Evolutionary conservation across 2,888 invertebrate genomes (phyloP).

Genomic region (Rutpela maculata): DNA sequence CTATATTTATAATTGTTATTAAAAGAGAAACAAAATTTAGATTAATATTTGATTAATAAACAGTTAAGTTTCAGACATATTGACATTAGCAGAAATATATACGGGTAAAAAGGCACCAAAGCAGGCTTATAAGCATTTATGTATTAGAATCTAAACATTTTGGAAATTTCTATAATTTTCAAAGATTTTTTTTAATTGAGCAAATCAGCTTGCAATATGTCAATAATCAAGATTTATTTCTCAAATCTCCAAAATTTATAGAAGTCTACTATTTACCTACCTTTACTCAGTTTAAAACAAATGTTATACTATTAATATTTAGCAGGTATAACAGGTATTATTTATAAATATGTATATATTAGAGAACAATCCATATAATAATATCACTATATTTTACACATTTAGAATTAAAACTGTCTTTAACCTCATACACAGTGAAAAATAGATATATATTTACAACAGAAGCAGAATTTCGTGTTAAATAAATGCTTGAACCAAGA

Average conservation of each 20-base stretch:
- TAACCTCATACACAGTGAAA: constrained; percentile 16
- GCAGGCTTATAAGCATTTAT: constrained; percentile 43
- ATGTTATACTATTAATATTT: constrained; percentile 15
- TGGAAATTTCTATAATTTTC: constrained; percentile 1
- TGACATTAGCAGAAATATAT: constrained; percentile 11
- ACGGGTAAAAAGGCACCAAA: constrained; percentile 44
- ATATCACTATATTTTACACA: constrained; percentile 43
- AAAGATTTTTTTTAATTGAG: constrained; percentile 23
- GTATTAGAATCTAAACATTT: constrained; percentile 13
- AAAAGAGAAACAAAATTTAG: neutral
- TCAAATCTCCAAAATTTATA: constrained; percentile 14
- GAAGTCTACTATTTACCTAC: constrained; percentile 25
- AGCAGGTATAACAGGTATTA: constrained; percentile 35
- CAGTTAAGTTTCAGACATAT: neutral
- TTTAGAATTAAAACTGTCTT: constrained; percentile 34
- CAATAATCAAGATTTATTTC: neutral
- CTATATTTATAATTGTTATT: no score
- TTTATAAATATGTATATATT: constrained; percentile 12
- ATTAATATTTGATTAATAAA: neutral
- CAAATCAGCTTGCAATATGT: neutral
- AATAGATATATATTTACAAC: neutral
- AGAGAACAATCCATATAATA: constrained; percentile 39
- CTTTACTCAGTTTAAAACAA: constrained; percentile 16
- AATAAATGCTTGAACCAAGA: neutral
- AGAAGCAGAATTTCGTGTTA: neutral